Base-by-base conservation (phyloP, 1,140 invertebrate genomes). In the Philaenus spumarius region DNA sequence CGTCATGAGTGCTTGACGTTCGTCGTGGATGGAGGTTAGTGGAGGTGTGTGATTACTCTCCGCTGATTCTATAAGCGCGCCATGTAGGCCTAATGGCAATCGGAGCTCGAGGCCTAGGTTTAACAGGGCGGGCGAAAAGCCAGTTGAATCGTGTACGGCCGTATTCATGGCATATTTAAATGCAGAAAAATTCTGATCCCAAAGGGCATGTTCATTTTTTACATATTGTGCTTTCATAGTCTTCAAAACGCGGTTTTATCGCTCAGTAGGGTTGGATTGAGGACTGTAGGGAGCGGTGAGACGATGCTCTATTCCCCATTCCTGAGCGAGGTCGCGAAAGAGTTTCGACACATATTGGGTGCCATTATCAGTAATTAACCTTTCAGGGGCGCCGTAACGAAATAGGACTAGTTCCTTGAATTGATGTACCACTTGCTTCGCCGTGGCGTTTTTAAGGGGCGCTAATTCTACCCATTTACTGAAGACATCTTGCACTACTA, bases 141-240 rank as follows among this genome's bases (percentile, higher is more conserved):
- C 53, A 2, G 72, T 77, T 1, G 67, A 61, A 12, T 66, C 58
- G 59, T 72, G 56, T 3, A 64, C 59, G 0, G 69, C 72, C 1
- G 73, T 72, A 48, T 77, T 76, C 56, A 73, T 68, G 0, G 73
- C 73, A 52, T 73, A 76, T 0, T 67, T 61, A 3, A 76, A 63
- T 19, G 69, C 66, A 1, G 67, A 62, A 1, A 77, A 56, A 22
- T 69, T 58, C 1, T 63, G 51, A 45, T 71, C 61, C 72, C 71
- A 76, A 2, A 55, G 45, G 2, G 35, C 22, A 48, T 77, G 73
- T 26, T 73, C 62, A 1, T 66, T 51, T 5, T 65, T 61, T 0
- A 75, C 66, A 14, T 69, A 68, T 1, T 72, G 69, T 0, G 64
- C 51, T 1, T 77, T 59, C 63, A 71, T 69, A 1, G 65, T 62